Base-by-base conservation (phyloP, 53 echinoderm and acorn worm genomes). In the Paracentrotus lividus region DNA sequence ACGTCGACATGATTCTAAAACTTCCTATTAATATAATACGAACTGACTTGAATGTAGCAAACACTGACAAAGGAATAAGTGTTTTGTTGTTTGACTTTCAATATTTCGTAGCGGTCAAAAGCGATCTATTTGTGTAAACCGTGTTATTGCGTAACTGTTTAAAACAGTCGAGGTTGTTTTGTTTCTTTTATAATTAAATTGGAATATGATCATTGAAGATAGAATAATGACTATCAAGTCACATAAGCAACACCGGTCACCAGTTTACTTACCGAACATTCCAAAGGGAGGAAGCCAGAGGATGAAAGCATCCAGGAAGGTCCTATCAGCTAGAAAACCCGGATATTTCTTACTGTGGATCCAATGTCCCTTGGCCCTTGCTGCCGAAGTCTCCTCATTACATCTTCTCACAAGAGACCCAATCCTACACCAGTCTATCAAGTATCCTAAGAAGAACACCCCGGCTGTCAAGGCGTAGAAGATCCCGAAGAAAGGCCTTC, bases 361-460 rank as follows among this genome's bases (percentile, higher is more conserved):
- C 93, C 85, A 87, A 52, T 93, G 87, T 4, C 93, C 87, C 47
- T 53, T 85, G 9, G 65, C 76, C 15, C 85, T 61, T 13, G 85
- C 93, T 65, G 86, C 93, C 2, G 85, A 65, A 10, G 69, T 49
- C 23, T 93, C 72, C 10, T 64, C 49, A 56, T 96, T 96, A 42
- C 93, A 66, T 58, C 75, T 84, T 40, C 77, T 93, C 49, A 96
- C 94, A 36, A 96, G 87, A 8, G 32, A 36, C 20, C 94, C 94
- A 33, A 96, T 94, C 57, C 96, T 76, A 51, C 84, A 94, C 42
- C 93, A 75, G 47, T 96, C 96, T 7, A 88, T 69, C 32, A 96
- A 15, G 94, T 94, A 96, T 36, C 96, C 96, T 10, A 96, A 16
- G 69, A 90, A 85, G 21, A 26, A 49, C 26, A 96, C 52, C 38